Conservation (phyloP, 2,888 invertebrate species). For the Cerastoderma edule region DNA sequence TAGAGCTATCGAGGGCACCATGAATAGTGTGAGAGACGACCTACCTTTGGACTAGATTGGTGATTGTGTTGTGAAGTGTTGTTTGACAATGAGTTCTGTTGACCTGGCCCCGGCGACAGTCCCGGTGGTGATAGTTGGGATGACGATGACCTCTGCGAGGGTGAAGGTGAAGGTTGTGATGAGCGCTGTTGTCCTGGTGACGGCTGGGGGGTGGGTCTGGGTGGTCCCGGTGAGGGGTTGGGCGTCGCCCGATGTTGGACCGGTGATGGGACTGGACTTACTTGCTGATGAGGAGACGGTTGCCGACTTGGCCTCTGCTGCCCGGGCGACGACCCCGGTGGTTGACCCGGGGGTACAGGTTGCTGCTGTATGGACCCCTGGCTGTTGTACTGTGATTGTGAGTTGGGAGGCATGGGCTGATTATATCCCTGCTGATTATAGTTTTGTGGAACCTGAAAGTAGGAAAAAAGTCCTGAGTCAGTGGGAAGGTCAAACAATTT, state of each 20-base stretch:
- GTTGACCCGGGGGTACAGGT: conserved; percentile 62
- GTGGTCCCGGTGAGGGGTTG: conserved; percentile 58
- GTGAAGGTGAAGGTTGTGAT: conserved; percentile 81
- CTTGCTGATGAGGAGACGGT: conserved; percentile 76
- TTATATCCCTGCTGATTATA: conserved; percentile 60
- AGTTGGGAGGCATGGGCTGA: conserved; percentile 55
- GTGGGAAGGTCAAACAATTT: too few species aligned
- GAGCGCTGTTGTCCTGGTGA: conserved; percentile 84
- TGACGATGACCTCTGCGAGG: conserved; percentile 62
- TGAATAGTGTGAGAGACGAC: conserved; percentile 29
- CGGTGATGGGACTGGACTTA: conserved; percentile 62
- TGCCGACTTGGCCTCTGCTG: conserved; percentile 63
- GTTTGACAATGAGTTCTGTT: conserved; percentile 55
- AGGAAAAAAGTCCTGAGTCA: conserved; percentile 4
- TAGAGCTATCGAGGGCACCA: background rate
- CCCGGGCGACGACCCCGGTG: conserved; percentile 69
- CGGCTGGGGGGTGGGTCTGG: conserved; percentile 78
- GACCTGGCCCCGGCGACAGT: conserved; percentile 54
- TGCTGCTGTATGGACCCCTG: conserved; percentile 63
- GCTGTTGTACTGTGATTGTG: conserved; percentile 59
- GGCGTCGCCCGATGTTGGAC: conserved; percentile 54
- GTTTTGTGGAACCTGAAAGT: conserved; percentile 46
- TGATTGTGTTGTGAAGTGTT: conserved; percentile 62
- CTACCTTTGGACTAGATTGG: conserved; percentile 71
- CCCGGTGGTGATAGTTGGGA: conserved; percentile 55